These are phyloP conservation scores for Lucifuga dentata DNA, from an alignment of 2,113 vertebrate species.

Conservation along the genomic window DNA sequence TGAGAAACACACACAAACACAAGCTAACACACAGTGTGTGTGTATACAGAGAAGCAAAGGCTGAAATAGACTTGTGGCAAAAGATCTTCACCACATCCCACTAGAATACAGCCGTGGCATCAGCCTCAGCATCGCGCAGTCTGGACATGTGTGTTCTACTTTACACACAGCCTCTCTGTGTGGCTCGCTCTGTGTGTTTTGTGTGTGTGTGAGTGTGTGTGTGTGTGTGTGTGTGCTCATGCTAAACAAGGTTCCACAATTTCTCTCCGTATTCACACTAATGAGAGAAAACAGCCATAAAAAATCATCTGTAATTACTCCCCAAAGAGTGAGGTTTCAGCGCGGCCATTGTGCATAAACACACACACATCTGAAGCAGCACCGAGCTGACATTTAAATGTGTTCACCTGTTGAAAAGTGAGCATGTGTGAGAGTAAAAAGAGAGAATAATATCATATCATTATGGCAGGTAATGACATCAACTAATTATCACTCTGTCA, in stretches of 20 bases:
- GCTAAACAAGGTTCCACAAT: constrained; percentile 33
- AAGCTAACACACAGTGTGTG: constrained; percentile 39
- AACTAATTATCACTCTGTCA: constrained; percentile 56
- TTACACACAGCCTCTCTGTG: constrained; percentile 11
- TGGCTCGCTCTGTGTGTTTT: constrained; percentile 9
- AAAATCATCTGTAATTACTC: constrained; percentile 76
- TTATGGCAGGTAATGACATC: constrained; percentile 45
- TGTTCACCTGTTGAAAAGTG: constrained; percentile 64
- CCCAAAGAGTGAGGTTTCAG: constrained; percentile 67
- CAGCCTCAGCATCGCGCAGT: constrained; percentile 23
- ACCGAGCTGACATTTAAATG: constrained; percentile 72
- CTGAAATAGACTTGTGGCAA: constrained; percentile 72
- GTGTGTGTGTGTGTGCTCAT: constrained; percentile 13
- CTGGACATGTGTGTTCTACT: constrained; percentile 49
- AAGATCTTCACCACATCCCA: constrained; percentile 46
- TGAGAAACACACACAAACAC: constrained; percentile 71
- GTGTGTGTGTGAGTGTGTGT: constrained; percentile 4
- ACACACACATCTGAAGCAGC: constrained; percentile 56
- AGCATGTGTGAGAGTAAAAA: constrained; percentile 30
- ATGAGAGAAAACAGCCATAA: constrained; percentile 76
- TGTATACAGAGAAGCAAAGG: constrained; percentile 51
- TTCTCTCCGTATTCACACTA: constrained; percentile 71
- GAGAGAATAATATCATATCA: constrained; percentile 37
- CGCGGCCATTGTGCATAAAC: constrained; percentile 55
- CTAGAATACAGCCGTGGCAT: constrained; percentile 51